phyloP scores from a whole-genome alignment of 2,888 invertebrate species.

The Tachina fera region DNA sequence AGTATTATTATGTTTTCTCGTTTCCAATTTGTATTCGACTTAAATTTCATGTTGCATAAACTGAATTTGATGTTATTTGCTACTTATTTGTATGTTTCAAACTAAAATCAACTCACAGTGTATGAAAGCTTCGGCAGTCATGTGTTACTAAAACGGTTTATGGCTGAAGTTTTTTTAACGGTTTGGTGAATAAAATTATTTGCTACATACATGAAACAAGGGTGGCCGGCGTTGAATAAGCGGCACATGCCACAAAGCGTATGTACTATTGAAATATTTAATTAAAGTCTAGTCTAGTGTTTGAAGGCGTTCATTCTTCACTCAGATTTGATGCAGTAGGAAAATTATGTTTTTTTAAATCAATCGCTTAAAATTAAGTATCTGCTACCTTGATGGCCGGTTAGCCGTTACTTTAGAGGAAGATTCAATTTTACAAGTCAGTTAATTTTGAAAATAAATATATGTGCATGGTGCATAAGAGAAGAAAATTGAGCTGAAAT shows the following conservation, averaged over 20 bases:
- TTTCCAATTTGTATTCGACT: constrained; percentile 39
- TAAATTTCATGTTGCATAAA: constrained; percentile 68
- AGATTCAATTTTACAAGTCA: constrained; percentile 30
- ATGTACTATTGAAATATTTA: constrained; percentile 51
- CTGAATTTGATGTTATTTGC: constrained; percentile 57
- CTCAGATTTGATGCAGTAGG: constrained; percentile 27
- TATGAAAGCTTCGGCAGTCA: constrained; percentile 62
- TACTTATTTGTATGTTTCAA: constrained; percentile 40
- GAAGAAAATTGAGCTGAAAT: constrained; percentile 12
- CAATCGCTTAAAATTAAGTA: constrained; percentile 28
- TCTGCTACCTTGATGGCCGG: constrained; percentile 20
- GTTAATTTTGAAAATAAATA: constrained; percentile 28
- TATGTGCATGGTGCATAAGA: not conserved
- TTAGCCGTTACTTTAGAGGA: not conserved
- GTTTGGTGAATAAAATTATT: constrained; percentile 49
- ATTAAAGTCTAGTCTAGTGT: constrained; percentile 50
- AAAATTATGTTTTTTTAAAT: constrained; percentile 27
- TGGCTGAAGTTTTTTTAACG: constrained; percentile 57
- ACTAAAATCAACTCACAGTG: constrained; percentile 21
- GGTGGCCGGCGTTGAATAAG: constrained; percentile 20
- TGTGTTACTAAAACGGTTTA: constrained; percentile 69
- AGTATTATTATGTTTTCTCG: not conserved
- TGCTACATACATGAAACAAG: not conserved
- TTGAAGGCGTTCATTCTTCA: constrained; percentile 56
- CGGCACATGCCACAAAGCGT: constrained; percentile 51